Percentiles rank a stretch among this genome's conserved stretches.
Evolutionary conservation across 2,888 invertebrate species (phyloP).

Genomic region (Folsomia candida): DNA sequence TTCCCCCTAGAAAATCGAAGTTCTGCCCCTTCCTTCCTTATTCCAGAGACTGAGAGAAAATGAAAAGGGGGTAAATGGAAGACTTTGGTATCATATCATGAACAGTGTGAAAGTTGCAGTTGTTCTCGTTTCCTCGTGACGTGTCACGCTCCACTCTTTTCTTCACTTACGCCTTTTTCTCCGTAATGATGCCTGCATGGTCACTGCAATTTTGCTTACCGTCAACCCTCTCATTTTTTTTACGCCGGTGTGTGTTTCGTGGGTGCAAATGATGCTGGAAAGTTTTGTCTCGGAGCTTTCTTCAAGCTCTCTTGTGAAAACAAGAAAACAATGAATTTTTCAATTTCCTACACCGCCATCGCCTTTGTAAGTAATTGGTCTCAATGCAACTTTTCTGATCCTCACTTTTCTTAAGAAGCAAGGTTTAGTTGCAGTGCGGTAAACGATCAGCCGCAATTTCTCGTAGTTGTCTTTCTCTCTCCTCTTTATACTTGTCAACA

Average conservation of each 20-base stretch:
- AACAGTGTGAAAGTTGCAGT: constrained; percentile 5
- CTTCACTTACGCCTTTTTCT: neutral
- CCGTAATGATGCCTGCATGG: neutral
- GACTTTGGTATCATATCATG: neutral
- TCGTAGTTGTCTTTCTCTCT: neutral
- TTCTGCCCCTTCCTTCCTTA: neutral
- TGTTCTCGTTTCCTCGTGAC: neutral
- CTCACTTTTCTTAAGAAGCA: too few relatives aligned
- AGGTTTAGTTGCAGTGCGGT: neutral
- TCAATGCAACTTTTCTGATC: too few relatives aligned
- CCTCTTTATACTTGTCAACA: neutral
- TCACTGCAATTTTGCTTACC: too few relatives aligned
- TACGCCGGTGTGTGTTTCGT: neutral
- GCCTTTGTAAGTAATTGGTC: neutral
- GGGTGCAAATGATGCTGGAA: neutral
- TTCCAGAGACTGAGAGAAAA: neutral
- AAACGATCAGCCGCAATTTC: neutral
- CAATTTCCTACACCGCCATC: neutral
- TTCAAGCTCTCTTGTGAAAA: neutral
- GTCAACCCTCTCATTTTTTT: too few relatives aligned
- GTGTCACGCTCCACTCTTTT: neutral
- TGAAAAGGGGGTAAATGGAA: neutral
- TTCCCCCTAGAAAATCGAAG: constrained; percentile 2
- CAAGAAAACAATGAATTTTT: neutral
- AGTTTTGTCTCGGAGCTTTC: too few relatives aligned